These are phyloP conservation scores for Eleginops maclovinus DNA, from an alignment of 2,113 vertebrate species.

Conservation along the genomic window DNA sequence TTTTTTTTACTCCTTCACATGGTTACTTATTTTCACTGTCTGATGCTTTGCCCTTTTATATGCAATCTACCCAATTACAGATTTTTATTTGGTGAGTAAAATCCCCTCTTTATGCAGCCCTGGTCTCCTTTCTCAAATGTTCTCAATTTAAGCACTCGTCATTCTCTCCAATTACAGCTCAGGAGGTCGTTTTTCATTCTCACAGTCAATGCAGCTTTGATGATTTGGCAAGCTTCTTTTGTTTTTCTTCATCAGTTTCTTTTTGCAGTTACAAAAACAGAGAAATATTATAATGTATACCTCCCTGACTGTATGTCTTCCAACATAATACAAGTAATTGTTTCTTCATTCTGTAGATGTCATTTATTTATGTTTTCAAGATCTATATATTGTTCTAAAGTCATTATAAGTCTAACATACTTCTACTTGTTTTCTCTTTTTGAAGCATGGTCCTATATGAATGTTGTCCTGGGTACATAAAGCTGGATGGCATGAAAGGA, in stretches of 20 bases:
- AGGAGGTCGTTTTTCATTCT: conserved; percentile 8
- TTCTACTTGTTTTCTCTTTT: conserved; percentile 16
- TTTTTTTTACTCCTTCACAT: background rate
- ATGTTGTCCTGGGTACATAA: conserved; percentile 97
- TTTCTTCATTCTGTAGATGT: background rate
- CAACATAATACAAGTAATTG: background rate
- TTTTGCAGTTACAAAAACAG: background rate
- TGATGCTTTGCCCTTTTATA: background rate
- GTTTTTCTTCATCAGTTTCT: background rate
- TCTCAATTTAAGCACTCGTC: conserved; percentile 12
- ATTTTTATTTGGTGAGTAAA: conserved; percentile 10
- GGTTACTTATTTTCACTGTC: background rate
- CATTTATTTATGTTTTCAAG: background rate
- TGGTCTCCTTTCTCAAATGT: background rate
- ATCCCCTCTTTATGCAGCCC: background rate
- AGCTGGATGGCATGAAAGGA: conserved; percentile 89
- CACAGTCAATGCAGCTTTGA: conserved; percentile 3
- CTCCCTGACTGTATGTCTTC: background rate
- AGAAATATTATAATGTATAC: background rate
- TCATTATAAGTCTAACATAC: background rate
- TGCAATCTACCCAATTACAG: conserved; percentile 12
- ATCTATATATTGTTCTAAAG: background rate
- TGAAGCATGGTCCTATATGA: conserved; percentile 91
- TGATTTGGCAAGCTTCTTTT: background rate
- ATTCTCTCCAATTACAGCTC: background rate